phyloP scores from a whole-genome alignment of 2,113 vertebrate genomes.

The Planiliza haematocheilus region DNA sequence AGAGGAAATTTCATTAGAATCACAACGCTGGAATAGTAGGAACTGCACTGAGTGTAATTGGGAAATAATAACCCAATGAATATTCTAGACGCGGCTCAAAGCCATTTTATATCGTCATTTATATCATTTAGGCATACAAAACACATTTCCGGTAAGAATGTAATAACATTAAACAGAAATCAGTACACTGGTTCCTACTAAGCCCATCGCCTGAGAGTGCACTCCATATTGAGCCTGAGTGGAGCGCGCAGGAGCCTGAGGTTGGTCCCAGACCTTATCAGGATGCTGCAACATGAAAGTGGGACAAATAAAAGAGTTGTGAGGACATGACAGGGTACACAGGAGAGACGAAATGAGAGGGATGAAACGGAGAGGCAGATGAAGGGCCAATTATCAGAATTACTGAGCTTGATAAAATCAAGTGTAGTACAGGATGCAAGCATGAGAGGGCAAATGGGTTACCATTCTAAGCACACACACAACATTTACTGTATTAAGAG shows the following conservation, averaged over 20 bases:
- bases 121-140: slow-evolving; percentile 46
- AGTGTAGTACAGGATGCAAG: slow-evolving; percentile 18
- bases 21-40: slow-evolving; percentile 30
- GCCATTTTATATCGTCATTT: slow-evolving; percentile 42
- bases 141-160: slow-evolving; percentile 25
- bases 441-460: slow-evolving; percentile 16
- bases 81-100: slow-evolving; percentile 52
- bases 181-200: slow-evolving; percentile 18
- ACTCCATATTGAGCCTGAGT: slow-evolving; percentile 32
- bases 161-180: slow-evolving; percentile 56
- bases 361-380: slow-evolving; percentile 31
- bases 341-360: slow-evolving; percentile 35
- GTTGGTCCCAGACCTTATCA: slow-evolving; percentile 54
- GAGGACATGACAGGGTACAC: slow-evolving; percentile 38
- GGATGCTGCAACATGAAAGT: slow-evolving; percentile 59
- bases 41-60: slow-evolving; percentile 50
- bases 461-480: slow-evolving; percentile 8
- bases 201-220: slow-evolving; percentile 33
- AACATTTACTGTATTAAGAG: not conserved
- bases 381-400: slow-evolving; percentile 53
- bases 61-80: slow-evolving; percentile 64
- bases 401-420: slow-evolving; percentile 44
- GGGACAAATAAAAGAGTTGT: slow-evolving; percentile 51
- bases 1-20: slow-evolving; percentile 47
- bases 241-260: slow-evolving; percentile 25